Base-by-base conservation (phyloP, 2,113 vertebrate species). In the Callospermophilus lateralis region DNA sequence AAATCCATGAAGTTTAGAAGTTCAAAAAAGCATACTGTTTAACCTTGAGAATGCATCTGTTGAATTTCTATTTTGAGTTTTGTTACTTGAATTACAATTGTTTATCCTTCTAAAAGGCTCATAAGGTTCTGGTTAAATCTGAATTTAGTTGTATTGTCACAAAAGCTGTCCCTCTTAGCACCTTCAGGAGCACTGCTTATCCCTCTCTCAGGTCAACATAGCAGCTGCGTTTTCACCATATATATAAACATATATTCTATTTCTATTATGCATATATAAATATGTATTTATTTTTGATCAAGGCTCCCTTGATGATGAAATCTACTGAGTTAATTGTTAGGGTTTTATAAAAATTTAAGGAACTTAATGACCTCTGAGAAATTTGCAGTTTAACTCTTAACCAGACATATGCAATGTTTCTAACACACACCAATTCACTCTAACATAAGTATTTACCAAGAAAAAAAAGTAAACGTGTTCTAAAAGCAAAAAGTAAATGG, bases 341-440 rank as follows among this genome's bases (percentile, higher is more conserved):
- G 30, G 4, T 30, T 51, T 83, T 86, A 34, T n/a, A 53, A 89
- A 34, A 45, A 16, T 68, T 65, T 63, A 65, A 84, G 26, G n/a
- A 86, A 13, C 6, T 61, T 48, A 96, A 39, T 4, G 45, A 83
- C 17, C 55, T 88, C n/a, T 93, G 42, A 68, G 84, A 96, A 77
- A 34, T 24, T 48, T 58, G 61, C 22, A 90, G 12, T 93, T 42
- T 67, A 78, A 74, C 2, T 17, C 6, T 80, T 89, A 76, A 70
- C 5, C 3, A 76, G 53, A 73, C 8, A 70, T 17, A 51, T 5
- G 8, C 4, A 77, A 58, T n/a, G 3, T 67, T 0, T 61, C 15
- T 53, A 78, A 34, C 6, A 72, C 9, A 63, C 45, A 45, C 8
- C 61, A 68, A 17, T 79, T 83, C 15, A 93, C 42, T 86, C 20